Conservation (phyloP, 2,888 invertebrate genomes). For the Drosophila demipolita region DNA sequence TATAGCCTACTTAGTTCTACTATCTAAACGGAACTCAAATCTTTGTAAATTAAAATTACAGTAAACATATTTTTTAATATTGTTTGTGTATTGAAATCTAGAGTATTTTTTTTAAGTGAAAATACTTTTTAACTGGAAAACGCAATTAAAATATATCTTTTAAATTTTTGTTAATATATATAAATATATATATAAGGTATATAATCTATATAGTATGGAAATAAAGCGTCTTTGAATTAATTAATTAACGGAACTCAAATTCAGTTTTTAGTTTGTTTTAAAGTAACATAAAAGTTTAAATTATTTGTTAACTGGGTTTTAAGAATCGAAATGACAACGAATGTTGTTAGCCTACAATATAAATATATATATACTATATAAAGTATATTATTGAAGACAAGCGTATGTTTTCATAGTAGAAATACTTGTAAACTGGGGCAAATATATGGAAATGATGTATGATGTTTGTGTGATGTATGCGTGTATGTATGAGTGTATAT, state of each 20-base stretch:
- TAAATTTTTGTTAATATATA: neutral
- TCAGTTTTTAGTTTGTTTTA: neutral
- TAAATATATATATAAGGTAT: neutral
- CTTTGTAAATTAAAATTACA: neutral
- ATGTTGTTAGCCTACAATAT: slow-evolving; percentile 57
- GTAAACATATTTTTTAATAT: neutral
- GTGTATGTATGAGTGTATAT: slow-evolving; percentile 2
- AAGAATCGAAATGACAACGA: slow-evolving; percentile 8
- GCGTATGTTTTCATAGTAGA: slow-evolving; percentile 20
- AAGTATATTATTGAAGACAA: slow-evolving; percentile 21
- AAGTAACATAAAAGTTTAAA: neutral
- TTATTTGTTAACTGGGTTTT: neutral
- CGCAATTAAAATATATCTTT: neutral
- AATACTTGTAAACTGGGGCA: slow-evolving; percentile 20
- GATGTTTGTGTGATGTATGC: slow-evolving; percentile 15
- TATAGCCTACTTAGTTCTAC: slow-evolving; percentile 29
- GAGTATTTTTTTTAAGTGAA: neutral
- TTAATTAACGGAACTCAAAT: neutral
- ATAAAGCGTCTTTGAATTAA: neutral
- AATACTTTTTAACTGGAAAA: neutral
- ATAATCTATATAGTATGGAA: neutral
- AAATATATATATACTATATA: slow-evolving; percentile 9
- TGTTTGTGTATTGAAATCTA: neutral
- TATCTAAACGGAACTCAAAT: slow-evolving; percentile 16
- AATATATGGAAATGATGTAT: slow-evolving; percentile 20